Evolutionary conservation across 2,888 invertebrate species (phyloP), one percentile per base, ranked within the genome.

Genomic region (Netelia fuscicornis): DNA sequence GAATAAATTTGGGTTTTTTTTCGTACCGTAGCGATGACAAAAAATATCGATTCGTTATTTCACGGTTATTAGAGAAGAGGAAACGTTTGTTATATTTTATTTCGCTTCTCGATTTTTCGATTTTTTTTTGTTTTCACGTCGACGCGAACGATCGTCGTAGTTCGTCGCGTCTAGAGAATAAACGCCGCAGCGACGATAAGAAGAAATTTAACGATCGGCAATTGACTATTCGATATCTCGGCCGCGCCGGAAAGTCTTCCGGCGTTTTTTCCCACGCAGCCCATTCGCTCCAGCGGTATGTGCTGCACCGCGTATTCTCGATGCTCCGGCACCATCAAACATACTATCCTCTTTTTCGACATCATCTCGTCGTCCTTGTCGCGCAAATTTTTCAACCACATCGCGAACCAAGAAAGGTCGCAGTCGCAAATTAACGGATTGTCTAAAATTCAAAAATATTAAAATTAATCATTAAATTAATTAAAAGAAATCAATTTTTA

Each of bases 401-500:
- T 96, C 83, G 97, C 96, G 94, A 98, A 98, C 98, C 98, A 98
- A 72, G 96, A 96, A 88, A 98, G 94, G 90, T 98, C 97, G 92
- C 98, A 98, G 90, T 97, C 97, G 93, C 98, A 98, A 84, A 96
- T 95, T 89, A 98, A 94, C 11, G 98, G 98, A 94, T 98, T 98
- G 94, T 98, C 98, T 98, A 94, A 60, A 89, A 92, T 52, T 10
- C 25, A 72, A 17, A 60, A 8, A 11, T 52, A 48, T 56, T 37
- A n/a, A 5, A 5, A 71, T 13, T 37, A 17, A 6, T 52, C 25
- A n/a, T 10, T 25, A 37, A 42, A 60, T 42, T 54, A 9, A 11
- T n/a, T 0, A 0, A 42, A 30, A n/a, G 30, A 42, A 20, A 30
- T 42, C 3, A 52, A 23, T 25, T 48, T 42, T 23, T 52, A 23